Base-by-base conservation (phyloP, 2,888 invertebrate species). In the Megaustenia siamemsis region DNA sequence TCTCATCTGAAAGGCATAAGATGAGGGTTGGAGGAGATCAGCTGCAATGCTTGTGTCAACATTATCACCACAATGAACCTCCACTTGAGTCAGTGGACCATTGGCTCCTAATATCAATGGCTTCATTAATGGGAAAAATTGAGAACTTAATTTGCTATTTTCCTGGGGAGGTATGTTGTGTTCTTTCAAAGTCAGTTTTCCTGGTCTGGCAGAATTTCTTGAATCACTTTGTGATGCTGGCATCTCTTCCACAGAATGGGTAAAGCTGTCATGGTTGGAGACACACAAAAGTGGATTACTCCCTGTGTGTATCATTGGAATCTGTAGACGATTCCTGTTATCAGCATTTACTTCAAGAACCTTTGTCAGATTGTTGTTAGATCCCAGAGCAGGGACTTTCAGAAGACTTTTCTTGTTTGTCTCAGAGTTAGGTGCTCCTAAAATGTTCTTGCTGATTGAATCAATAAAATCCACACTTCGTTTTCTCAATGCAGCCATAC, bases 11-110 rank as follows among this genome's bases (percentile, higher is more conserved):
- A 24, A 18, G 24, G 68, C 24, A 56, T 76, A 32, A 35, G 43
- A 40, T 6, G 68, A 49, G 1, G 80, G 53, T 3, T 53, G 45
- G 4, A 79, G 83, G 12, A 85, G 84, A 71, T 90, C 90, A 68
- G 89, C 87, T 28, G 89, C 90, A 87, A 91, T 91, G 87, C 90
- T 89, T 86, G 90, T 90, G 85, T 91, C 90, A 24, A 90, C 91
- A 87, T 88, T 89, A 81, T 91, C 91, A 40, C 89, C 89, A 85
- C 89, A 89, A 83, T 89, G 89, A 21, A 89, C 87, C 56, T 89
- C 89, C 15, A 88, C 89, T 81, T 86, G 86, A 32, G 89, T 88
- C 38, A 88, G 73, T 40, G 89, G 88, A 38, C 88, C 88, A 71
- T 85, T 88, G 21, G 82, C 75, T 24, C 85, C 84, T 69, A 78